phyloP scores from a whole-genome alignment of 2,113 vertebrate genomes.

The Genyomyrus donnyi region DNA sequence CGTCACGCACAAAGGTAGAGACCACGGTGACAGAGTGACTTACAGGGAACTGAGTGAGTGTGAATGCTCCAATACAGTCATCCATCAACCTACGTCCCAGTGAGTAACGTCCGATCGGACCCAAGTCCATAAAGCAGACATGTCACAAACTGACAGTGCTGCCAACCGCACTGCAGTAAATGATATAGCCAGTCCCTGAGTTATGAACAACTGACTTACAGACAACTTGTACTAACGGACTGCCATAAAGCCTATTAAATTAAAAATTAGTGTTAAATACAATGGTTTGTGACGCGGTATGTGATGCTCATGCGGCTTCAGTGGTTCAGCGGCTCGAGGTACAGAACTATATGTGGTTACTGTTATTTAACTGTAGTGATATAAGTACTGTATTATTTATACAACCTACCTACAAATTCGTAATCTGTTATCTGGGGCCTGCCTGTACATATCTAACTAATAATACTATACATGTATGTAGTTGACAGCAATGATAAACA shows the following conservation, averaged over 20 bases:
- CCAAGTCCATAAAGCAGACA: background rate
- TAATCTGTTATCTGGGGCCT: background rate
- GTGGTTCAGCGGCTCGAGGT: background rate
- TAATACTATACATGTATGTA: background rate
- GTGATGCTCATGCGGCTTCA: background rate
- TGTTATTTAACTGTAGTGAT: background rate
- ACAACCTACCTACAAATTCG: background rate
- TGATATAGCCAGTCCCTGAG: background rate
- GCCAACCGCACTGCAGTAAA: background rate
- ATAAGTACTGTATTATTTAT: background rate
- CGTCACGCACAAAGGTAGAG: background rate
- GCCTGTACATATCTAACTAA: background rate
- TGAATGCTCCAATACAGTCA: background rate
- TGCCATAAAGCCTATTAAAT: background rate
- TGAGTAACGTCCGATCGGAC: background rate
- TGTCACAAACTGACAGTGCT: background rate
- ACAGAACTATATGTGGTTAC: background rate
- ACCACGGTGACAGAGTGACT: background rate
- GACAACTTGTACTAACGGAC: background rate
- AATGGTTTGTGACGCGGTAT: background rate
- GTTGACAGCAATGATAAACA: background rate
- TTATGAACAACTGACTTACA: background rate
- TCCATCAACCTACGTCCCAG: background rate
- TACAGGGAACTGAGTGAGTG: background rate
- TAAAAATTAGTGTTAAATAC: background rate